phyloP scores from a whole-genome alignment of 2,888 invertebrate genomes.

The Leptopilina drosophilae region DNA sequence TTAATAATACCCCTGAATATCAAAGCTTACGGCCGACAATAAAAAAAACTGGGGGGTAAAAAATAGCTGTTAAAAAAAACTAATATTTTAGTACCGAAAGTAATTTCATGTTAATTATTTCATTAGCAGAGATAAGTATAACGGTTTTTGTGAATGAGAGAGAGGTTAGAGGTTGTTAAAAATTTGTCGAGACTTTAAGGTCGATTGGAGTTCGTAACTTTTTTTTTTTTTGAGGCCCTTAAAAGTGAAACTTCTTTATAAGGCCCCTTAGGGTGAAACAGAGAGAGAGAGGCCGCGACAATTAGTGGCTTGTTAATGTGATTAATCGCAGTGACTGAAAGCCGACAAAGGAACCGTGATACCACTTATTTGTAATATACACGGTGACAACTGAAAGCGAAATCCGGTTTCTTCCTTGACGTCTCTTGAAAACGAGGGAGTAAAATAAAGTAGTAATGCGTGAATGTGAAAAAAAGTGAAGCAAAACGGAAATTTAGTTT shows the following conservation, averaged over 20 bases:
- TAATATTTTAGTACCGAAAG: not conserved
- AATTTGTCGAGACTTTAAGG: slow-evolving; percentile 24
- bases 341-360: slow-evolving; percentile 50
- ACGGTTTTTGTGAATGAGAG: not conserved
- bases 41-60: not conserved
- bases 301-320: slow-evolving; percentile 55
- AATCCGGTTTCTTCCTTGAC: slow-evolving; percentile 23
- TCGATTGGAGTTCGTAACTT: not conserved
- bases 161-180: slow-evolving; percentile 14
- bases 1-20: slow-evolving; percentile 47
- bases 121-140: not conserved
- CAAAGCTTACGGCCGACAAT: slow-evolving; percentile 39
- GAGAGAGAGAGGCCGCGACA: slow-evolving; percentile 51
- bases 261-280: slow-evolving; percentile 12
- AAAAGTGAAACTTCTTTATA: not conserved
- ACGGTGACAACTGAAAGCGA: slow-evolving; percentile 33
- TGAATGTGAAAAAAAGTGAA: slow-evolving; percentile 14
- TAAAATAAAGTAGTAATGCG: slow-evolving; percentile 27
- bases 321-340: slow-evolving; percentile 50
- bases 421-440: slow-evolving; percentile 21
- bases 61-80: slow-evolving; percentile 19
- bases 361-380: slow-evolving; percentile 35
- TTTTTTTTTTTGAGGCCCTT: slow-evolving; percentile 4
- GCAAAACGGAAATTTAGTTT: slow-evolving; percentile 16
- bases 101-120: slow-evolving; percentile 24